These are phyloP conservation scores for Thalpophila matura DNA, from an alignment of 2,888 invertebrate species.

Conservation along the genomic window DNA sequence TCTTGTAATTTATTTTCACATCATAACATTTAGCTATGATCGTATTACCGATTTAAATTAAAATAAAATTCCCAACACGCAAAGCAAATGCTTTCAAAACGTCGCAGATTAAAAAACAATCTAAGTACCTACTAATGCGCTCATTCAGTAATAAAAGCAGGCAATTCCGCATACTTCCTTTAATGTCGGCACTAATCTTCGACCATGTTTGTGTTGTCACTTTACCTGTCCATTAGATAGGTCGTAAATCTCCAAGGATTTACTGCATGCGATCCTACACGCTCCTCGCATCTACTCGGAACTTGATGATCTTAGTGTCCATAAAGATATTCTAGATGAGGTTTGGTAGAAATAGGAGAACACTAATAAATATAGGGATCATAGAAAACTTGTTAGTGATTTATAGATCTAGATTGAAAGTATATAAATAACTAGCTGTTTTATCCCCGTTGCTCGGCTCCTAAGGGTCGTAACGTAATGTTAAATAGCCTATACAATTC, in stretches of 20 bases:
- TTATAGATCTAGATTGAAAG: neutral
- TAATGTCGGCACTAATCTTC: constrained; percentile 42
- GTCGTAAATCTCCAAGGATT: constrained; percentile 51
- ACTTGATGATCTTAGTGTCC: constrained; percentile 37
- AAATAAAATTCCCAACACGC: no score
- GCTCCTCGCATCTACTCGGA: constrained; percentile 12
- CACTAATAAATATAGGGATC: neutral
- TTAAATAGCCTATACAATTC: no score
- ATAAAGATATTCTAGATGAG: constrained; percentile 2
- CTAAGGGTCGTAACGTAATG: no score
- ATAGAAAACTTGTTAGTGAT: neutral
- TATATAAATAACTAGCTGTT: no score
- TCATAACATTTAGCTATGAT: neutral
- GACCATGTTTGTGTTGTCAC: constrained; percentile 46
- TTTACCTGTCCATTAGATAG: constrained; percentile 48
- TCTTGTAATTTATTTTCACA: neutral
- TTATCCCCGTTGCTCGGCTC: no score
- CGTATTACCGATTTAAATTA: neutral
- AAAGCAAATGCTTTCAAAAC: no score
- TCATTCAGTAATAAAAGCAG: neutral
- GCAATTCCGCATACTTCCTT: constrained; percentile 8
- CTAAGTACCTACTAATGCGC: neutral
- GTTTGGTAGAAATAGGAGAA: neutral
- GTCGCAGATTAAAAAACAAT: neutral
- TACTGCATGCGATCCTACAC: constrained; percentile 33